Conservation (phyloP, 2,797 vertebrate species). For the Poeciliopsis infans region DNA sequence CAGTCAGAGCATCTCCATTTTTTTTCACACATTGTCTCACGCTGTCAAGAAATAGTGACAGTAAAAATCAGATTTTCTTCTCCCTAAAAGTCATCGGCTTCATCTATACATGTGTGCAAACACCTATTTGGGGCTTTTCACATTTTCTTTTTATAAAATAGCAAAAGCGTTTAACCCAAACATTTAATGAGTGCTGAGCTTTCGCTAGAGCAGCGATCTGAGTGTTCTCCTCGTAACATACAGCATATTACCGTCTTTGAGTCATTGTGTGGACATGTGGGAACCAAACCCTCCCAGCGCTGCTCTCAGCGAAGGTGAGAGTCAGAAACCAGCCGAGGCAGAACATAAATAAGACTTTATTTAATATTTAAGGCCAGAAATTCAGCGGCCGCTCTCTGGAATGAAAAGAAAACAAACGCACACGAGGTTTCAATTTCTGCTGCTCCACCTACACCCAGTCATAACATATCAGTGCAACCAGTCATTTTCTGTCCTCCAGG, state of each 20-base stretch:
- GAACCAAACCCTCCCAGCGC: not conserved
- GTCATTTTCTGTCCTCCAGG: not conserved
- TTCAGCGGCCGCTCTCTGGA: conserved; percentile 1
- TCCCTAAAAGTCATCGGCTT: not conserved
- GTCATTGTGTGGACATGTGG: not conserved
- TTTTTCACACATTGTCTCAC: not conserved
- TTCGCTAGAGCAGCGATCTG: not conserved
- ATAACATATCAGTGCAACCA: not conserved
- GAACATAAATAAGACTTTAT: not conserved
- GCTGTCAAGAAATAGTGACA: not conserved
- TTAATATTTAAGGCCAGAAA: not conserved
- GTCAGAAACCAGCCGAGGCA: not conserved
- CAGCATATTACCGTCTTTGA: not conserved
- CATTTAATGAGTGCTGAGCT: not conserved
- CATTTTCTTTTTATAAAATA: not conserved
- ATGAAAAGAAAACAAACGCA: conserved; percentile 11
- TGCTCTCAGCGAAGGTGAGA: not conserved
- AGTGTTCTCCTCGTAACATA: not conserved
- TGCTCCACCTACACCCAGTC: not conserved
- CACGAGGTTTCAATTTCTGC: not conserved
- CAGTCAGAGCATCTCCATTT: not conserved
- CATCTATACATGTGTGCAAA: not conserved
- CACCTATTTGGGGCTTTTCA: not conserved
- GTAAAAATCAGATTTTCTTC: not conserved
- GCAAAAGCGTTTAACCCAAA: not conserved